A percentile compares a stretch with the other conserved stretches of the same genome.
Evolutionary conservation across 2,888 invertebrate species (phyloP).

Genomic region (Anoplius nigerrimus): DNA sequence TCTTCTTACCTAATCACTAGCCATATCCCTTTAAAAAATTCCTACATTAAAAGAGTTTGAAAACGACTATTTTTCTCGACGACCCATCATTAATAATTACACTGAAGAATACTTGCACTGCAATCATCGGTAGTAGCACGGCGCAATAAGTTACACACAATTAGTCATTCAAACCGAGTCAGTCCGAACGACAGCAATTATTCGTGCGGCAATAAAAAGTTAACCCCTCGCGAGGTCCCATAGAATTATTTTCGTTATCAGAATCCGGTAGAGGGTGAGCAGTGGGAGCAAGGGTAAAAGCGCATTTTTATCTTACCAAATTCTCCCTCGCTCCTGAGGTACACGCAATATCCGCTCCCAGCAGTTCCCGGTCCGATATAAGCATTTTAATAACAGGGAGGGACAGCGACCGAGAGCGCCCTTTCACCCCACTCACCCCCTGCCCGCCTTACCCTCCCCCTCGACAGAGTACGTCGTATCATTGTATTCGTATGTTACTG

Average conservation of each 20-base stretch:
- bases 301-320: conserved; percentile 4
- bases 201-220: no score
- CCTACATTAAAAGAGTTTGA: no score
- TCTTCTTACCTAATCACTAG: no score
- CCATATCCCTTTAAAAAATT: no score
- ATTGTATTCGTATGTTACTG: conserved; percentile 24
- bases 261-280: background rate
- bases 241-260: background rate
- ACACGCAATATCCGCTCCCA: conserved; percentile 44
- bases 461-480: conserved; percentile 7
- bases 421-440: conserved; percentile 5
- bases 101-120: no score
- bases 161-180: background rate
- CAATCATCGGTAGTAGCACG: no score
- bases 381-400: conserved; percentile 57
- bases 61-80: no score
- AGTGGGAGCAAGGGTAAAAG: no score
- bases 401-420: conserved; percentile 2
- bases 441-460: conserved; percentile 2
- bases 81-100: no score
- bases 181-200: no score
- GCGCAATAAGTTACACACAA: background rate
- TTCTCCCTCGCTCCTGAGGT: conserved; percentile 25
- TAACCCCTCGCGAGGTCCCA: no score
- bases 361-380: conserved; percentile 33